phyloP scores from a whole-genome alignment of 1,140 invertebrate genomes.

The Eumeta japonica region DNA sequence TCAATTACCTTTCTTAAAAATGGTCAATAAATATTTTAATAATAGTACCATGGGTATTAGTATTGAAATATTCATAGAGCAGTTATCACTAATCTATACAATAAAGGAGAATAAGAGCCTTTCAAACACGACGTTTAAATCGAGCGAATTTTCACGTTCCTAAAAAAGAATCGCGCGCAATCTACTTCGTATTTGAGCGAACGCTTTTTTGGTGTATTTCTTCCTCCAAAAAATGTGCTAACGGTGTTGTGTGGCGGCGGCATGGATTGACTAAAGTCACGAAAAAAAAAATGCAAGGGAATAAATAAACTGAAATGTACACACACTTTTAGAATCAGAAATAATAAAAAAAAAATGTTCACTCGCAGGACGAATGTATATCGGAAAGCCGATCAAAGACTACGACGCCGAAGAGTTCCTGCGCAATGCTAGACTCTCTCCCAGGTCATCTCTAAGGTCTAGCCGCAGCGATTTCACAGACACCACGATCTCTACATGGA shows the following conservation, averaged over 20 bases:
- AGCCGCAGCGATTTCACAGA: conserved; percentile 51
- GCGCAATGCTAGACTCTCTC: conserved; percentile 35
- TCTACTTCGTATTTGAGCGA: too few species aligned
- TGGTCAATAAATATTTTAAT: too few species aligned
- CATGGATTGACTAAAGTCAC: conserved; percentile 16
- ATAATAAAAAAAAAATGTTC: background rate
- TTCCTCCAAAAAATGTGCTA: conserved; percentile 27
- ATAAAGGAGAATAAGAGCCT: background rate
- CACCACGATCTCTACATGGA: conserved; percentile 49
- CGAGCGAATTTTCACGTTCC: too few species aligned
- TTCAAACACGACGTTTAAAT: too few species aligned
- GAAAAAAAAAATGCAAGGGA: conserved; percentile 15
- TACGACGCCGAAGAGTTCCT: conserved; percentile 40
- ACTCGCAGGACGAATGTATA: conserved; percentile 34
- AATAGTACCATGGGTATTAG: too few species aligned
- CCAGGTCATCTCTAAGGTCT: conserved; percentile 46
- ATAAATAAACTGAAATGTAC: conserved; percentile 56
- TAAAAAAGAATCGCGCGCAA: too few species aligned
- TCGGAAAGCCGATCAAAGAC: conserved; percentile 45
- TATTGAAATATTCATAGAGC: too few species aligned
- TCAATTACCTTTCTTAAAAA: too few species aligned
- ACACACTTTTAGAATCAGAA: background rate
- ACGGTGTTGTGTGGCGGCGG: conserved; percentile 24
- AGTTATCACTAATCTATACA: too few species aligned
- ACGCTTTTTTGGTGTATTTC: background rate